phyloP scores from a whole-genome alignment of 2,797 vertebrate species.

The Molossus molossus region DNA sequence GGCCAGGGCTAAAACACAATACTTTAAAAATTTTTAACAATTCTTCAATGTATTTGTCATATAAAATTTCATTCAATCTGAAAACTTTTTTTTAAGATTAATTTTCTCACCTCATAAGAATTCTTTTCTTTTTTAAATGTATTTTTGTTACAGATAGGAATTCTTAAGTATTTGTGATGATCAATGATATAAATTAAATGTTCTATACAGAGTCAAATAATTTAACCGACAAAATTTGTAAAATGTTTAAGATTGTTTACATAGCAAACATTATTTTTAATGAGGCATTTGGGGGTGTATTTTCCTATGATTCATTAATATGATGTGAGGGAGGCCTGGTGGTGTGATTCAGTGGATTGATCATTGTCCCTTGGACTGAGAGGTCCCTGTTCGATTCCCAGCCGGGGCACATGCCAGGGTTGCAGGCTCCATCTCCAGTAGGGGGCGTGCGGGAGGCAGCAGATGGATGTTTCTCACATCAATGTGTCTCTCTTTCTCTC shows the following conservation, averaged over 20 bases:
- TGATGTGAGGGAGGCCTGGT: not conserved
- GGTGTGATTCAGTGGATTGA: no score
- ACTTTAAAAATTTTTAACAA: not conserved
- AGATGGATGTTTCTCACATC: no score
- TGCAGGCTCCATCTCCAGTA: no score
- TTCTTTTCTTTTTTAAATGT: not conserved
- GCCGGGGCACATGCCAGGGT: no score
- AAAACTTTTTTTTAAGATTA: conserved; percentile 14
- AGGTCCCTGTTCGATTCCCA: no score
- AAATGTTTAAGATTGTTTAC: conserved; percentile 2
- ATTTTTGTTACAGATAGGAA: not conserved
- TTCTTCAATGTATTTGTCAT: conserved; percentile 2
- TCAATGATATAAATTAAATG: conserved; percentile 9
- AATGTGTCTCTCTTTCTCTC: no score
- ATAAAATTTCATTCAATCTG: conserved; percentile 36
- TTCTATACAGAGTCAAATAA: not conserved
- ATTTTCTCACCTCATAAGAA: not conserved
- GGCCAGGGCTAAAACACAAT: not conserved
- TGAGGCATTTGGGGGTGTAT: not conserved
- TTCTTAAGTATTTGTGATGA: conserved; percentile 11
- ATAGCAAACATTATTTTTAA: conserved; percentile 39
- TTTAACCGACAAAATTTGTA: not conserved
- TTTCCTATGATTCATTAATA: not conserved
- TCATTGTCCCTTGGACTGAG: no score
- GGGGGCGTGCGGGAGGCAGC: no score